Evolutionary conservation across 2,113 vertebrate genomes (phyloP).

Genomic region (Cavia porcellus): DNA sequence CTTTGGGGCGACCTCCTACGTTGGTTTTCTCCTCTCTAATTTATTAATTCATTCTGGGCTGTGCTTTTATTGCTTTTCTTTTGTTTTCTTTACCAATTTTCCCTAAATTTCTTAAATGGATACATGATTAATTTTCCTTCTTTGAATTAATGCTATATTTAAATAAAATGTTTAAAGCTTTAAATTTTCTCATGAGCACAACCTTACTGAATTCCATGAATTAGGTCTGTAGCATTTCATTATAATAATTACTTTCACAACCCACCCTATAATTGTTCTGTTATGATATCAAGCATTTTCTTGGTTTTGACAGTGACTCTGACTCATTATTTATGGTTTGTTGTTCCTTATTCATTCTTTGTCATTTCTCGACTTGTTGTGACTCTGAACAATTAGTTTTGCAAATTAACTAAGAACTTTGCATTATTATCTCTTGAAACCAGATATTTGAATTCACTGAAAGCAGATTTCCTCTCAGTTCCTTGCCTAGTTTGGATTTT

Average conservation of each 20-base stretch:
- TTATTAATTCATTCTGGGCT: not conserved
- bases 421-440: not conserved
- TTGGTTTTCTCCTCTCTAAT: not conserved
- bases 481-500: constrained; percentile 15
- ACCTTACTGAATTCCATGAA: not conserved
- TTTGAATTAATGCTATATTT: not conserved
- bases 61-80: not conserved
- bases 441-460: constrained; percentile 44
- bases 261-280: not conserved
- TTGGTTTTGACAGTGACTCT: not conserved
- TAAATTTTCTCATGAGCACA: not conserved
- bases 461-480: constrained; percentile 19
- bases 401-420: not conserved
- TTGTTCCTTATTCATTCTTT: not conserved
- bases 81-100: not conserved
- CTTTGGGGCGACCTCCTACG: not conserved
- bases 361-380: not conserved
- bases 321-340: not conserved
- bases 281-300: not conserved
- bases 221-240: not conserved
- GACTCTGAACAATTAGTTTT: not conserved
- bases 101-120: not conserved
- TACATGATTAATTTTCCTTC: not conserved
- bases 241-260: not conserved
- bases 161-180: not conserved